These are phyloP conservation scores for Drosophila anomalipes DNA, from an alignment of 2,888 invertebrate genomes.

Conservation along the genomic window DNA sequence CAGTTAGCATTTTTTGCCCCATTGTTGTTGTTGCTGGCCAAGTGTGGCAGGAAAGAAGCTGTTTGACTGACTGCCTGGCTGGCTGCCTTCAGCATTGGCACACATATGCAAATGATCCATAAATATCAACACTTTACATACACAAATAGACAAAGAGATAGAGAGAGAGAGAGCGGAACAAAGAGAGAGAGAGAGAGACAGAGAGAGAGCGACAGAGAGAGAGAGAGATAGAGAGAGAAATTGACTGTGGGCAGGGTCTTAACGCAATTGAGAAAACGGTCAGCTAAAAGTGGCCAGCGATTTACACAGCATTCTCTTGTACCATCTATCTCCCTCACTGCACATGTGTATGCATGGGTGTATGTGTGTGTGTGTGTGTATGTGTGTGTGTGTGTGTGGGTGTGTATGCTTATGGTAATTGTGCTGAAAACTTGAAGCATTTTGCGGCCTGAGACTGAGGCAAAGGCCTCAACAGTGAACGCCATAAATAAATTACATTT, in stretches of 20 bases:
- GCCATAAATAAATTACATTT: conserved; percentile 78
- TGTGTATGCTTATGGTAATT: conserved; percentile 74
- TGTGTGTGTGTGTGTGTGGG: conserved; percentile 6
- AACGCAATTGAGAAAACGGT: conserved; percentile 64
- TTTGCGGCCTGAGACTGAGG: conserved; percentile 64
- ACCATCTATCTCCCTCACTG: conserved; percentile 30
- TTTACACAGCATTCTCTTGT: conserved; percentile 58
- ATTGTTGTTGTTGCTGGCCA: conserved; percentile 59
- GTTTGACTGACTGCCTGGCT: conserved; percentile 16
- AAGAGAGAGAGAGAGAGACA: neutral
- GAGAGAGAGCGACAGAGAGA: neutral
- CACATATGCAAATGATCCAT: conserved; percentile 80
- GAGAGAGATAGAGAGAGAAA: neutral
- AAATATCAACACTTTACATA: conserved; percentile 76
- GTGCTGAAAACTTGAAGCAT: conserved; percentile 79
- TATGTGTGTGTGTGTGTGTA: conserved; percentile 9
- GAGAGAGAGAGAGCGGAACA: neutral
- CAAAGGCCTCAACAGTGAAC: conserved; percentile 57
- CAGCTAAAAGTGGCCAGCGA: conserved; percentile 73
- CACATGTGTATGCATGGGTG: neutral
- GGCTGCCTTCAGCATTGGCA: conserved; percentile 50
- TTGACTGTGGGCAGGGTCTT: conserved; percentile 20
- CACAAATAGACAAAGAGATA: conserved; percentile 17
- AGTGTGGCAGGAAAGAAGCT: conserved; percentile 49
- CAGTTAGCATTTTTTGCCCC: conserved; percentile 70